These are phyloP conservation scores for Thymelicus lineola DNA, from an alignment of 2,888 invertebrate genomes.

Conservation along the genomic window DNA sequence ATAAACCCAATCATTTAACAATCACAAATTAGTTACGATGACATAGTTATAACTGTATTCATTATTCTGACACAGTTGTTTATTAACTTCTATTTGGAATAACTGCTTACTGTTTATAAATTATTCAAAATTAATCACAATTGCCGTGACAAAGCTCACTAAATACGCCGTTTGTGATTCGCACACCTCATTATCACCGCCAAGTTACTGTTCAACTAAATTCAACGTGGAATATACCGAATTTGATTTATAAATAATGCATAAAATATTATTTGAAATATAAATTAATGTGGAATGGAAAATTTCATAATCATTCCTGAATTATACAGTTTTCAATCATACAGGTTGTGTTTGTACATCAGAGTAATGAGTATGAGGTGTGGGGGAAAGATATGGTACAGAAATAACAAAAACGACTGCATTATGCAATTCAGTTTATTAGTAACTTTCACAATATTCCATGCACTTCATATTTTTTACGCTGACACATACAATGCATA, in stretches of 20 bases:
- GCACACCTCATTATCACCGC: conserved; percentile 11
- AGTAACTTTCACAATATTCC: no score
- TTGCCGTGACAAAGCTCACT: conserved; percentile 20
- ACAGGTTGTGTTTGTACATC: no score
- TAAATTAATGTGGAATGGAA: background rate
- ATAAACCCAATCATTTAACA: no score
- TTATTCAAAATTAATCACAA: conserved; percentile 25
- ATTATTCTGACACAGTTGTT: background rate
- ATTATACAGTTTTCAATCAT: background rate
- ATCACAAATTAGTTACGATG: no score
- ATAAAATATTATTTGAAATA: conserved; percentile 3
- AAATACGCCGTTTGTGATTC: conserved; percentile 19
- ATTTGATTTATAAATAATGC: conserved; percentile 10
- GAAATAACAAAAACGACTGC: no score
- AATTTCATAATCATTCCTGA: background rate
- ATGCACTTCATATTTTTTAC: no score
- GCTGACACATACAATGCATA: no score
- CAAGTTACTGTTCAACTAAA: background rate
- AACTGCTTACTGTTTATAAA: conserved; percentile 11
- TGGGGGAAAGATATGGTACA: no score
- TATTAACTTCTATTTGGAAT: background rate
- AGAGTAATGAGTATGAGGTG: no score
- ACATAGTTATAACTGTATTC: background rate
- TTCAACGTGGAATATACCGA: conserved; percentile 2
- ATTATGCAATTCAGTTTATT: no score